Evolutionary conservation across 2,113 vertebrate species (phyloP), one percentile per base, ranked within the genome.

Genomic region (Ammodytes dubius): DNA sequence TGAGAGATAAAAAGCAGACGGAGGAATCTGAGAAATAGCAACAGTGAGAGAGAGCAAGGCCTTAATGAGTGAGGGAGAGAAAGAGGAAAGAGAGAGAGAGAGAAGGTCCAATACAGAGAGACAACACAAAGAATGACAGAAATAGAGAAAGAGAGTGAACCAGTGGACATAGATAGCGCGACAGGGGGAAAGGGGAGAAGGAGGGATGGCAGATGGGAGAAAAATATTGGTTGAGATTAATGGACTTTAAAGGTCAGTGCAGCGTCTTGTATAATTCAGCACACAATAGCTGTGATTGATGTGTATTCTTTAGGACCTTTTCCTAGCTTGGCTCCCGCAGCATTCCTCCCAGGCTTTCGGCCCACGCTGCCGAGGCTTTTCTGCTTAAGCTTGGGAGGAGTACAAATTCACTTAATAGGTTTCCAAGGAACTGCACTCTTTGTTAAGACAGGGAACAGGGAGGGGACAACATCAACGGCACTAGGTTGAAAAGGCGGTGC

Each of bases 161-260:
- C 52, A 75, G 87, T 84, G 74, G 89, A 83, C 87, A 92, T 74
- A 89, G 92, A 93, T 89, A 84, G 83, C 0, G 43, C 63, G 40
- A 47, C 75, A 50, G 35, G 66, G 63, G 61, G 46, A 74, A 75
- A 50, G 68, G 27, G 27, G 27, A 85, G 65, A 56, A 66, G 77
- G 77, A 80, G 72, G 88, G 85, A 84, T 90, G 89, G 91, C 88
- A 89, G 89, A 93, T 91, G 88, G 81, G 82, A 90, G 91, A 89
- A 91, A 94, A 92, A 94, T 94, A 91, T 91, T 90, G 89, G 90
- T 90, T 86, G 91, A 89, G 92, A 92, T 93, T 88, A 94, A 94
- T 94, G 90, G 91, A 91, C 91, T 94, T 87, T 90, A 95, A 95
- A 95, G 95, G 94, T 95, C 93, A 95, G 88, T 90, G 77, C 92